Percentiles rank a stretch among this genome's conserved stretches.
Evolutionary conservation across 2,797 vertebrate species (phyloP).

Genomic region (Erethizon dorsatum): DNA sequence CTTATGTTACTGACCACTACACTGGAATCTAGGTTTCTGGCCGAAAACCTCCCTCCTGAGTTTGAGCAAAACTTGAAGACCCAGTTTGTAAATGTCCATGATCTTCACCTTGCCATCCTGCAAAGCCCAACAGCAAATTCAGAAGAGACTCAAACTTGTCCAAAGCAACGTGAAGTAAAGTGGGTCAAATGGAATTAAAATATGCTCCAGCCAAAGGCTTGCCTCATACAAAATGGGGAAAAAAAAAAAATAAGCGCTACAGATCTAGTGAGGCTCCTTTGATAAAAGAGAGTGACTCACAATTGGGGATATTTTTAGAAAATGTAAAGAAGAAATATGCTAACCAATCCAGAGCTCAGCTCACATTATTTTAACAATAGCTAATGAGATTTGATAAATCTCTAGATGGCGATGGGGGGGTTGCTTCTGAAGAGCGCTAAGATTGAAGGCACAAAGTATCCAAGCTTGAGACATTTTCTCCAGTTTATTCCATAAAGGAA

Average conservation of each 20-base stretch:
- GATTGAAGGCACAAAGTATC: slow-evolving; percentile 3
- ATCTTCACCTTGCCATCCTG: slow-evolving; percentile 72
- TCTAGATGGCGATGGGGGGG: background rate
- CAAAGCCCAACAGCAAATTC: slow-evolving; percentile 78
- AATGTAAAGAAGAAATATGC: slow-evolving; percentile 82
- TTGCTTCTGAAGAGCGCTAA: background rate
- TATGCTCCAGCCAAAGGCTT: slow-evolving; percentile 77
- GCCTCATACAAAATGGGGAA: slow-evolving; percentile 77
- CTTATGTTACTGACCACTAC: background rate
- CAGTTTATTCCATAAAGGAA: slow-evolving; percentile 23
- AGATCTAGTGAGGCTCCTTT: slow-evolving; percentile 68
- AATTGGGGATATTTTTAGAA: slow-evolving; percentile 79
- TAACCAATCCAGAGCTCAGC: slow-evolving; percentile 71
- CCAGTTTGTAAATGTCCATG: slow-evolving; percentile 46
- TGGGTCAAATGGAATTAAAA: slow-evolving; percentile 85
- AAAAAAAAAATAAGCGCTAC: slow-evolving; percentile 74
- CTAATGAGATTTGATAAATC: slow-evolving; percentile 76
- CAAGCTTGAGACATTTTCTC: background rate
- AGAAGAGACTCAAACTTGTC: slow-evolving; percentile 78
- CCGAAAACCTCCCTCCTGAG: slow-evolving; percentile 54
- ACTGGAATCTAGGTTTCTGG: slow-evolving; percentile 37
- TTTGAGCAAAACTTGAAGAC: slow-evolving; percentile 60
- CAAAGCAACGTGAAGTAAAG: slow-evolving; percentile 78
- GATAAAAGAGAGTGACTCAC: slow-evolving; percentile 83
- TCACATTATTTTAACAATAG: slow-evolving; percentile 75